A percentile compares a stretch with the other conserved stretches of the same genome.
These are phyloP conservation scores for Pelecanoides urinatrix DNA, from an alignment of 2,113 vertebrate species.

Conservation along the genomic window DNA sequence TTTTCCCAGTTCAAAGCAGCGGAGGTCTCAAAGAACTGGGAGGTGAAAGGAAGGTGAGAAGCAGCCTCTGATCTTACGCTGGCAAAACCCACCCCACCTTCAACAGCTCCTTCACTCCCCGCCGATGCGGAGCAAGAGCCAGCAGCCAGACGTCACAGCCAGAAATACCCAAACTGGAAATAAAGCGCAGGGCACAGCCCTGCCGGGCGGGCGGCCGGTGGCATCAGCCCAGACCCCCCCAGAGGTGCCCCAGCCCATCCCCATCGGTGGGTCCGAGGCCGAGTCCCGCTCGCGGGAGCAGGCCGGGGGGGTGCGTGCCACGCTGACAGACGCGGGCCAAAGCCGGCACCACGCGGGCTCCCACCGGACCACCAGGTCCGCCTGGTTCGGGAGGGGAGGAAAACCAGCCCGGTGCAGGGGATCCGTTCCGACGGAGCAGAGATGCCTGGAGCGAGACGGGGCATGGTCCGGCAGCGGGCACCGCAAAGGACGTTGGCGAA, in stretches of 20 bases:
- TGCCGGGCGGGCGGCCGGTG: neutral
- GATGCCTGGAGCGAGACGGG: neutral
- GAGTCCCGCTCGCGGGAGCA: too few relatives aligned
- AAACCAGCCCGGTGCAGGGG: accelerated
- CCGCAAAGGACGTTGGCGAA: accelerated
- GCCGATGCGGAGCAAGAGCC: neutral
- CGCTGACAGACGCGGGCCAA: neutral
- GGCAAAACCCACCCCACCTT: neutral
- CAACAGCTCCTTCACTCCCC: neutral
- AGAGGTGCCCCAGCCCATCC: neutral
- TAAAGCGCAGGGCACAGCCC: neutral
- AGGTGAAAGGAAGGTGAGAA: neutral
- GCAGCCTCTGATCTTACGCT: neutral
- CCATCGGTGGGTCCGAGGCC: neutral
- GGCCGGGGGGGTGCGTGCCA: neutral
- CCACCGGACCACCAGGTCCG: neutral
- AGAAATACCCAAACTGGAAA: neutral
- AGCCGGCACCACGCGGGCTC: accelerated
- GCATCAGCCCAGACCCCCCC: neutral
- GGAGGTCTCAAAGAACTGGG: neutral
- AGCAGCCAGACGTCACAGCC: neutral
- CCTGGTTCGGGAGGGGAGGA: neutral
- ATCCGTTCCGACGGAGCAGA: neutral
- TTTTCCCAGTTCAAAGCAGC: neutral
- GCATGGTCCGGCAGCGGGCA: neutral